Evolutionary conservation across 1,140 invertebrate species (phyloP).

Genomic region (Eubasilissa regina): DNA sequence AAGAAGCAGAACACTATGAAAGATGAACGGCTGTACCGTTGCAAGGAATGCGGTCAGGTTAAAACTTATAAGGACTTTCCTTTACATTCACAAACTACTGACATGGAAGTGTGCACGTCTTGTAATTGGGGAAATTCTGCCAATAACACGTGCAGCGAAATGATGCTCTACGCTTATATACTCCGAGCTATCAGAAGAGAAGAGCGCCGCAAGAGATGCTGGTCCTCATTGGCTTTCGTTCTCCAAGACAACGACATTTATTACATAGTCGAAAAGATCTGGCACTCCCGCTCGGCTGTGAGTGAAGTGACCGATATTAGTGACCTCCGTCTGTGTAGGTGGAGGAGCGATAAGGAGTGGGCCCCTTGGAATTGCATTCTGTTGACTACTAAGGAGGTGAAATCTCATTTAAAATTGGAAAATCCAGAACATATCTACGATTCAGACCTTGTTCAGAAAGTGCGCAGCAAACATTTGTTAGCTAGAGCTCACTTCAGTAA

Average conservation of each 20-base stretch:
- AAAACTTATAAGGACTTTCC: slow-evolving; percentile 72
- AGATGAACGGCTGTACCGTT: slow-evolving; percentile 70
- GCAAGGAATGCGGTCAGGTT: slow-evolving; percentile 72
- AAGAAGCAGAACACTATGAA: slow-evolving; percentile 70
- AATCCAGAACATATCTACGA: slow-evolving; percentile 73
- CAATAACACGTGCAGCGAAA: slow-evolving; percentile 71
- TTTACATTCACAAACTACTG: slow-evolving; percentile 65
- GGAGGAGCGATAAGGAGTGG: slow-evolving; percentile 75
- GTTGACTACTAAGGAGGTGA: slow-evolving; percentile 77
- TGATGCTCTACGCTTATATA: slow-evolving; percentile 77
- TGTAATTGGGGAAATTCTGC: slow-evolving; percentile 72
- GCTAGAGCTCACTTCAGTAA: slow-evolving; percentile 69
- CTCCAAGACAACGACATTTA: slow-evolving; percentile 77
- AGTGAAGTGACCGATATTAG: slow-evolving; percentile 76
- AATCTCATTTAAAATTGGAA: slow-evolving; percentile 73
- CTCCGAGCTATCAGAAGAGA: slow-evolving; percentile 75
- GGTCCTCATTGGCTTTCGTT: slow-evolving; percentile 75
- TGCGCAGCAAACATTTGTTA: slow-evolving; percentile 67
- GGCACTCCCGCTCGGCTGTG: slow-evolving; percentile 78
- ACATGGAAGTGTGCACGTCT: slow-evolving; percentile 70
- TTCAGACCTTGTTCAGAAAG: slow-evolving; percentile 69
- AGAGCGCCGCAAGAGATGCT: slow-evolving; percentile 72
- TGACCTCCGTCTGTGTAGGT: slow-evolving; percentile 74
- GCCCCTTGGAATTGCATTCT: slow-evolving; percentile 83
- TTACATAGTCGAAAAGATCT: slow-evolving; percentile 78